These are phyloP conservation scores for Cephus cinctus DNA, from an alignment of 1,140 invertebrate species.

Conservation along the genomic window DNA sequence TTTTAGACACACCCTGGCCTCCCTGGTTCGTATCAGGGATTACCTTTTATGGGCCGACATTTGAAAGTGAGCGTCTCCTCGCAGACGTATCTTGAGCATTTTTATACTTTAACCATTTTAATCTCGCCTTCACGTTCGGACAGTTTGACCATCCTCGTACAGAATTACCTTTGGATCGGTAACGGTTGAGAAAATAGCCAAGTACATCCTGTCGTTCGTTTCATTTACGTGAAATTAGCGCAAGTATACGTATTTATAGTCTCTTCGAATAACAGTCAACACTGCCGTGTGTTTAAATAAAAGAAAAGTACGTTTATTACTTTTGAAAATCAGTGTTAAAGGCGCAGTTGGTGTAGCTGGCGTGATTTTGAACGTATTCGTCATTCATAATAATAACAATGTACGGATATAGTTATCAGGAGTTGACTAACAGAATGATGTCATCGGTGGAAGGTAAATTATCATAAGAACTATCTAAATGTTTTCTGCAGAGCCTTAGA, in stretches of 20 bases:
- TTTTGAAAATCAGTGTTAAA: too few relatives aligned
- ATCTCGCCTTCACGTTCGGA: too few relatives aligned
- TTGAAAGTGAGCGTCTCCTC: conserved; percentile 38
- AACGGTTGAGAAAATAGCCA: too few relatives aligned
- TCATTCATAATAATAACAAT: conserved; percentile 28
- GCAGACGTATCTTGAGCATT: conserved; percentile 10
- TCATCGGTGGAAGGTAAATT: conserved; percentile 59
- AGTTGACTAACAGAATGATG: conserved; percentile 57
- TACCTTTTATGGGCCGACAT: conserved; percentile 49
- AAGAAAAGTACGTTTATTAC: too few relatives aligned
- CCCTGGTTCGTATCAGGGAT: conserved; percentile 23
- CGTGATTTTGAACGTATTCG: too few relatives aligned
- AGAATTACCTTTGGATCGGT: too few relatives aligned
- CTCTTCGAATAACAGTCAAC: too few relatives aligned
- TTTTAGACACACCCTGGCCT: conserved; percentile 43
- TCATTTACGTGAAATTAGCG: too few relatives aligned
- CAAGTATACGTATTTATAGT: too few relatives aligned
- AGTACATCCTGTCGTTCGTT: too few relatives aligned
- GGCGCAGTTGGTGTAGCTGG: neutral
- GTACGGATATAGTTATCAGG: conserved; percentile 57
- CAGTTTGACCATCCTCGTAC: too few relatives aligned
- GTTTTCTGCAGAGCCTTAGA: conserved; percentile 57
- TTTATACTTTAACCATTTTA: conserved; percentile 11
- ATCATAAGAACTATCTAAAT: conserved; percentile 56
- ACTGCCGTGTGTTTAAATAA: too few relatives aligned